Evolutionary conservation across 2,888 invertebrate genomes (phyloP), one percentile per base, ranked within the genome.

Genomic region (Tenthredo scrophulariae): DNA sequence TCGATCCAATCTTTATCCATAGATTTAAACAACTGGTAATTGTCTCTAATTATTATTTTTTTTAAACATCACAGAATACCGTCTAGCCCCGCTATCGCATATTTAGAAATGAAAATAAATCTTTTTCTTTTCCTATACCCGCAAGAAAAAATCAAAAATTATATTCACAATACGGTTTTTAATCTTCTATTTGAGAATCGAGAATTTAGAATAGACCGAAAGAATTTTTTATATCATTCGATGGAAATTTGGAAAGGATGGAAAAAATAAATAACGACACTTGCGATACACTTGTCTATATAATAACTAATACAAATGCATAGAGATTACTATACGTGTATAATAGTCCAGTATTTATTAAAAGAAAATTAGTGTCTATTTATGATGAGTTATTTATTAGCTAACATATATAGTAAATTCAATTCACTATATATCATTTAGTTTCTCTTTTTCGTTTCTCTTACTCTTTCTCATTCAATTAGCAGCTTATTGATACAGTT

Each of bases 21-120:
- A 2, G 74, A 70, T 74, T 74, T 43, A 43, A 22, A 13, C 7
- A 33, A 37, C 70, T 3, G 62, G n/a, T 74, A 40, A 74, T 74
- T 43, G 74, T 74, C 74, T 74, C 74, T 74, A 74, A 74, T 74
- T 74, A 74, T 74, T 40, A 22, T 22, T 43, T n/a, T 40, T 43
- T 22, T 43, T n/a, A 43, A 74, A 10, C 43, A 15, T 15, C 74
- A 10, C 13, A 62, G 62, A 26, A 62, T 22, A 62, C 22, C 62
- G 13, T 13, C 62, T 62, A 26, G 4, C 2, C 26, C 26, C 62
- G 2, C 9, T 15, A 4, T 46, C 46, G 4, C 9, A 43, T 43
- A 43, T 46, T 46, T 3, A 43, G 0, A 10, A 43, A 40, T 40
- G 7, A 4, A 4, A 33, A 33, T 33, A 3, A 33, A 33, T 4